Base-by-base conservation (phyloP, 2,888 invertebrate genomes). In the Drosophila kuntzei region DNA sequence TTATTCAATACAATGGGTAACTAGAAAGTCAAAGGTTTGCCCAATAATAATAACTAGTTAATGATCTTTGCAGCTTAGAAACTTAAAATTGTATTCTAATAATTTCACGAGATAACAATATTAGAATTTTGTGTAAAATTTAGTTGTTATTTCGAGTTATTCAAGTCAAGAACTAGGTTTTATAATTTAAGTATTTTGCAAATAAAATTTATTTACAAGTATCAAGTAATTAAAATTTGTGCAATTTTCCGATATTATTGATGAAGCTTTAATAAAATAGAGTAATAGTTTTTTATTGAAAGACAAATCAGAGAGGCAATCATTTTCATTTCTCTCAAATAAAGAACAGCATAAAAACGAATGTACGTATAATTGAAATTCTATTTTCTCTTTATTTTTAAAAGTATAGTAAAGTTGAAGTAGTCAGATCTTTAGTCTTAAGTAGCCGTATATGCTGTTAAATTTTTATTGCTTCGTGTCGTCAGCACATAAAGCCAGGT, bases 401-500 rank as follows among this genome's bases (percentile, higher is more conserved):
- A 37, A 70, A 51, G 32, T 57, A 47, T 39, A 18, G 29, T 22
- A 36, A 25, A 14, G 14, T 44, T 32, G 5, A 29, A 22, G 49
- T 54, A 39, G 53, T 12, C 22, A 20, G 12, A 25, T 46, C 54
- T 69, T 43, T 58, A 84, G 66, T 67, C 65, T 59, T 63, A 59
- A 80, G 68, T 69, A 71, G 62, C 53, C 43, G 54, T 63, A 67
- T 71, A 60, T 63, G 53, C 57, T 50, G 55, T 84, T 71, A 69
- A 58, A 62, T 59, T 54, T 58, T 64, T 74, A 46, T 65, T 68
- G 46, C 12, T 36, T 37, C 58, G 60, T 51, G 64, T 71, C 65
- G 77, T 70, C 58, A 51, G 50, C 55, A 53, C 64, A 50, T 79
- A 72, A 77, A 77, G 44, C 27, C 71, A 63, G 68, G 60, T 87